These are phyloP conservation scores for Columba janthina DNA, from an alignment of 2,113 vertebrate genomes.

Conservation along the genomic window DNA sequence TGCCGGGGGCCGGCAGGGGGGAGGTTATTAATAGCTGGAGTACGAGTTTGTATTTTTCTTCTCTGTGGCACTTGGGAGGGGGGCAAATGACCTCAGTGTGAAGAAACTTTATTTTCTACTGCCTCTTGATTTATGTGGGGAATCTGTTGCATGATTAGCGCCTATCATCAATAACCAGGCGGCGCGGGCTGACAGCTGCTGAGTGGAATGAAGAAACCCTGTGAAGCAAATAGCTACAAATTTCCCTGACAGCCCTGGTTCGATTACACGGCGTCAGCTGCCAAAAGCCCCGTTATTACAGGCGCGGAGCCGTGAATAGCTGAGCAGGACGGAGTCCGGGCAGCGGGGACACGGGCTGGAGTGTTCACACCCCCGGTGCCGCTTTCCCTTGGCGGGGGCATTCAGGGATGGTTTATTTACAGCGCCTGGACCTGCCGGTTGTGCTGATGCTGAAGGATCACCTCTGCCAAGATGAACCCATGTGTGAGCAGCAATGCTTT, in stretches of 20 bases:
- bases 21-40: conserved; percentile 24
- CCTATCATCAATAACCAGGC: conserved; percentile 77
- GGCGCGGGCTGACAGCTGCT: conserved; percentile 71
- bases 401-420: background rate
- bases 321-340: background rate
- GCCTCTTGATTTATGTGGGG: conserved; percentile 73
- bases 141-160: conserved; percentile 77
- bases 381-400: background rate
- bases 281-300: conserved; percentile 76
- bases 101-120: conserved; percentile 48
- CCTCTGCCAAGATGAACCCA: background rate
- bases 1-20: background rate
- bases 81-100: conserved; percentile 13
- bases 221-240: conserved; percentile 77
- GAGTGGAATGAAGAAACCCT: conserved; percentile 75
- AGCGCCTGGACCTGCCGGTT: background rate
- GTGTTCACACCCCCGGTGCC: background rate
- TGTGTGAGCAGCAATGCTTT: accelerated
- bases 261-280: conserved; percentile 75
- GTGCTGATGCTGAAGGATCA: background rate
- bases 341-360: background rate
- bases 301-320: conserved; percentile 7
- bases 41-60: background rate
- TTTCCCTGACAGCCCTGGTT: conserved; percentile 77
- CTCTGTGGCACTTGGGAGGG: background rate